A percentile compares a stretch with the other conserved stretches of the same genome.
phyloP scores from a whole-genome alignment of 1,140 invertebrate species.

The Rhopalosiphum padi region DNA sequence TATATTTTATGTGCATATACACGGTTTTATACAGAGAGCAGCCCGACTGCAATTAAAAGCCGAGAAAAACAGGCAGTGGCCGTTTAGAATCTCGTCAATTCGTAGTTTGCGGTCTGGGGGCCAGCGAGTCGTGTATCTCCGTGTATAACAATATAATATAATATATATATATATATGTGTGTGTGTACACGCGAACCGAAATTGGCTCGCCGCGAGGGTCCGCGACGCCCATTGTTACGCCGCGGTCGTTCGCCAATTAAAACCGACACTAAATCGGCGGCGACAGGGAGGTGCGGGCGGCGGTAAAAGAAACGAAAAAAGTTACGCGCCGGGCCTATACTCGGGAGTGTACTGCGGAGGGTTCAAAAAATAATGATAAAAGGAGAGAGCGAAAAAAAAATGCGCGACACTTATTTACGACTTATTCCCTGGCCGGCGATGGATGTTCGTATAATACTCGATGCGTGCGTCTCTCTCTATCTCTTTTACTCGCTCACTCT shows the following conservation, averaged over 20 bases:
- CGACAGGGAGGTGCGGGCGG: background rate
- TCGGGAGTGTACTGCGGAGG: background rate
- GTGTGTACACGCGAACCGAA: background rate
- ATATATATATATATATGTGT: background rate
- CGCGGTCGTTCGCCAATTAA: constrained; percentile 27
- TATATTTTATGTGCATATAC: too few species aligned
- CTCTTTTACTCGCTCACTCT: background rate
- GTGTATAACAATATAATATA: background rate
- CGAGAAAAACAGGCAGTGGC: background rate
- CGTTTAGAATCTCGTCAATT: constrained; percentile 51
- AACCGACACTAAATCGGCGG: constrained; percentile 13
- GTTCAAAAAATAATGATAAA: constrained; percentile 23
- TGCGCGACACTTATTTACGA: constrained; percentile 51
- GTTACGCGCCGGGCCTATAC: background rate
- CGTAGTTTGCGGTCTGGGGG: constrained; percentile 25
- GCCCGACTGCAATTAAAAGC: constrained; percentile 19
- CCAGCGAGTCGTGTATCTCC: background rate
- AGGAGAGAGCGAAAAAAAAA: background rate
- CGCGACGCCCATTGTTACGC: constrained; percentile 18
- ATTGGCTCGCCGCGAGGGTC: constrained; percentile 20
- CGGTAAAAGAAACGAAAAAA: constrained; percentile 23
- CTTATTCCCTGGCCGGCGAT: constrained; percentile 54
- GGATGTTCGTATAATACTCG: constrained; percentile 6
- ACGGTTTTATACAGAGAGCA: background rate
- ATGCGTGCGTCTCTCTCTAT: background rate